These are phyloP conservation scores for Poecilobothrus nobilitatus DNA, from an alignment of 2,888 invertebrate genomes.

Conservation along the genomic window DNA sequence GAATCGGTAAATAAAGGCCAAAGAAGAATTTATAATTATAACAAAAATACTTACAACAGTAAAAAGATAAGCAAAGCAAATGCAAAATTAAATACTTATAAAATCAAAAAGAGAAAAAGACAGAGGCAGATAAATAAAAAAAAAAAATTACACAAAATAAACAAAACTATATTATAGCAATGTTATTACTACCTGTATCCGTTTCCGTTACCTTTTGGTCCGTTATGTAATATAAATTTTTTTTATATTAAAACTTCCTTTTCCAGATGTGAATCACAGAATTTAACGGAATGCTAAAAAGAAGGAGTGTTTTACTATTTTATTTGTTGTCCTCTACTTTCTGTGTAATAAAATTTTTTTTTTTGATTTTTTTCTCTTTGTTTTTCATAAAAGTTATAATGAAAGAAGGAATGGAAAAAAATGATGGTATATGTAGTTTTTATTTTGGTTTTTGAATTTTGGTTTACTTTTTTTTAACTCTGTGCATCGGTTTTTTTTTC, in stretches of 20 bases:
- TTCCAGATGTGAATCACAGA: neutral
- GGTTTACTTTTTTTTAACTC: neutral
- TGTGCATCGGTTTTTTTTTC: neutral
- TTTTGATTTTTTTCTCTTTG: neutral
- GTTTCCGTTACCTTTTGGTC: conserved; percentile 6
- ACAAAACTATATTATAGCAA: neutral
- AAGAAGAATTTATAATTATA: too few relatives aligned
- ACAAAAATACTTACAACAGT: too few relatives aligned
- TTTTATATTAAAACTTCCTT: neutral
- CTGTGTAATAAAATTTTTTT: neutral
- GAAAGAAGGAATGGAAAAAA: neutral
- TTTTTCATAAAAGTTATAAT: neutral
- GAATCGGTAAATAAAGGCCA: too few relatives aligned
- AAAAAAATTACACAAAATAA: neutral
- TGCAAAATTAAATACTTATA: too few relatives aligned
- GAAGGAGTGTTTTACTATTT: too few relatives aligned
- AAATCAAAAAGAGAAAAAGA: too few relatives aligned
- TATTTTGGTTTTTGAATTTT: neutral
- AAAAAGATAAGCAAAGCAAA: too few relatives aligned
- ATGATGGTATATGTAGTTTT: too few relatives aligned
- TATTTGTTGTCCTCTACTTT: neutral
- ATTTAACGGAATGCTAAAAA: too few relatives aligned
- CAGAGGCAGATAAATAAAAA: neutral
- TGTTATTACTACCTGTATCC: conserved; percentile 1
- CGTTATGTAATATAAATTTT: neutral